These are phyloP conservation scores for Cryptomyrus ogoouensis DNA, from an alignment of 2,113 vertebrate genomes.

Conservation along the genomic window DNA sequence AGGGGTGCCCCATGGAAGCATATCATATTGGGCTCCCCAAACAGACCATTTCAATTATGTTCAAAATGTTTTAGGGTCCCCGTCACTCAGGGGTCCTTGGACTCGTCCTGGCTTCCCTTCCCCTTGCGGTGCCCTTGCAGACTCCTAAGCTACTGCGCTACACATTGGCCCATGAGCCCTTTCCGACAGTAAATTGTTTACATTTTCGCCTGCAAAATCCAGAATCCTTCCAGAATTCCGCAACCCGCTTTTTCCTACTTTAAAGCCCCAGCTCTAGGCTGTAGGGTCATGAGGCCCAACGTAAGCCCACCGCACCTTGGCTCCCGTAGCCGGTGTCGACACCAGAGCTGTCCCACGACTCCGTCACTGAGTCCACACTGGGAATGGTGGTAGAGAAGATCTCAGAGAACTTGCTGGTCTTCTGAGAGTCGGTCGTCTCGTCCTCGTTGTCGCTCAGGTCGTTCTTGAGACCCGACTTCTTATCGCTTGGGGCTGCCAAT, in stretches of 20 bases:
- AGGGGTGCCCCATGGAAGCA: neutral
- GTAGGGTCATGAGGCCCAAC: neutral
- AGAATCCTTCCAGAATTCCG: neutral
- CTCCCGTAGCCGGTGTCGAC: constrained; percentile 81
- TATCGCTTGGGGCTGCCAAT: constrained; percentile 59
- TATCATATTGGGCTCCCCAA: neutral
- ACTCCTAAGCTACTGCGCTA: neutral
- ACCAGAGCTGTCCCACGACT: constrained; percentile 88
- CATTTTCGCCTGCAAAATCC: neutral
- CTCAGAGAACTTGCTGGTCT: constrained; percentile 74
- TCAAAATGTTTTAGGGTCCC: neutral
- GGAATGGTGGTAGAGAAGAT: constrained; percentile 79
- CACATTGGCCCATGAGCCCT: neutral
- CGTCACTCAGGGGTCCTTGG: neutral
- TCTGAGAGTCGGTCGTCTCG: constrained; percentile 77
- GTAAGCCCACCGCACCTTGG: constrained; percentile 62
- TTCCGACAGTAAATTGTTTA: neutral
- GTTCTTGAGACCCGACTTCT: constrained; percentile 59
- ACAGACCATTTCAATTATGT: neutral
- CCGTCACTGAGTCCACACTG: constrained; percentile 88
- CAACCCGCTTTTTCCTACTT: neutral
- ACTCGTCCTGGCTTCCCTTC: neutral
- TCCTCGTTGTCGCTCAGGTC: constrained; percentile 83
- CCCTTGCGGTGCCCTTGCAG: neutral
- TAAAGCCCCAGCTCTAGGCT: neutral